These are phyloP conservation scores for Argyresthia albistria DNA, from an alignment of 2,888 invertebrate genomes.

Conservation along the genomic window DNA sequence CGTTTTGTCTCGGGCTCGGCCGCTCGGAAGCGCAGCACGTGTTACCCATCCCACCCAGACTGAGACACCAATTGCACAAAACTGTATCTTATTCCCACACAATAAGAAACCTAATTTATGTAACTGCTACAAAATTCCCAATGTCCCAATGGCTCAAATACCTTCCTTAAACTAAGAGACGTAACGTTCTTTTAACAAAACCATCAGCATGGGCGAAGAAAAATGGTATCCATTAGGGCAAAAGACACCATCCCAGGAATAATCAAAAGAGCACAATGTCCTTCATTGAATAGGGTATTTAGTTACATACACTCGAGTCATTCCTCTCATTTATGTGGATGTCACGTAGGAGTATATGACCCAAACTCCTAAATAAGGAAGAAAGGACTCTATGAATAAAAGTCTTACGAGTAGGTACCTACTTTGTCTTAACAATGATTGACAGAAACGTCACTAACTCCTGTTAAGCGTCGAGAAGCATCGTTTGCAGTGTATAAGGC, in stretches of 20 bases:
- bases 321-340: slow-evolving; percentile 7
- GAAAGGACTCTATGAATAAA: no score
- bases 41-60: slow-evolving; percentile 34
- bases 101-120: neutral
- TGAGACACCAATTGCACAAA: slow-evolving; percentile 24
- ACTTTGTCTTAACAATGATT: neutral
- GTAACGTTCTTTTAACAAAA: slow-evolving; percentile 22
- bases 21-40: slow-evolving; percentile 50
- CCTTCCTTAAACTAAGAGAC: slow-evolving; percentile 4
- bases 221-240: slow-evolving; percentile 22
- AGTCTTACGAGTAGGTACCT: no score
- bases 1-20: slow-evolving; percentile 41
- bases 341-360: no score
- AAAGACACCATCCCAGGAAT: slow-evolving; percentile 25
- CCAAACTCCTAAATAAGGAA: no score
- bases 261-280: slow-evolving; percentile 19
- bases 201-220: slow-evolving; percentile 9
- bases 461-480: slow-evolving; percentile 18
- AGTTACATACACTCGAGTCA: slow-evolving; percentile 9
- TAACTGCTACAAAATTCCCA: neutral
- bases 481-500: slow-evolving; percentile 22
- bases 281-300: slow-evolving; percentile 14
- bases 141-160: neutral
- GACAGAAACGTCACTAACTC: slow-evolving; percentile 1
- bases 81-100: slow-evolving; percentile 12